Base-by-base conservation (phyloP, 2,113 vertebrate species). In the Trematomus loennbergii region DNA sequence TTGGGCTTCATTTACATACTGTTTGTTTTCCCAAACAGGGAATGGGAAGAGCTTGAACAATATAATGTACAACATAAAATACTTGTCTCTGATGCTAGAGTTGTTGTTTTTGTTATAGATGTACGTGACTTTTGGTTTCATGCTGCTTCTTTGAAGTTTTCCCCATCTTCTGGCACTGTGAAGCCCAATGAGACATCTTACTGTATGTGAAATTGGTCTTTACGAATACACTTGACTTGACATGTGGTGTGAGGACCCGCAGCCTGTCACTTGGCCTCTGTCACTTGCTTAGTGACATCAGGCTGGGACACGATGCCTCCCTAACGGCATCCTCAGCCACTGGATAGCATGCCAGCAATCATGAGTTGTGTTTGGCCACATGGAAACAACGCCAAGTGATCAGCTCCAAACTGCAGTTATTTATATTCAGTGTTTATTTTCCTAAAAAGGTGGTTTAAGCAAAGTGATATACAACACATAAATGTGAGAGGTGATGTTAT, bases 251-350 rank as follows among this genome's bases (percentile, higher is more conserved):
- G 64, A 82, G 81, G 69, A 83, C 75, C 64, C 53, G 18, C 55
- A 54, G 67, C 63, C 81, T 71, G 81, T 82, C 85, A 80, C 79
- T 88, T 78, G 76, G 81, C 79, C 79, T 83, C 79, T 43, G 67
- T 61, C 83, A 76, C 63, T 86, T 25, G 62, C 72, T 84, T 75
- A 81, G 81, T 86, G 78, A 84, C 83, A 86, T 79, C 71, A 60
- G 68, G 48, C 58, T 49, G 72, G 60, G 75, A 82, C 53, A 53
- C 15, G 29, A 70, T 54, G 72, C 69, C 22, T 59, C 36, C 86
- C 22, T 4, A 64, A 71, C 68, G 78, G 63, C 67, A 61, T 68
- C 68, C 54, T 72, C 57, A 46, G 75, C 69, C 75, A 49, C 69
- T 3, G 53, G 63, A 71, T 64, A 78, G 29, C 55, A 33, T n/a